Evolutionary conservation across 2,113 vertebrate genomes (phyloP).

Genomic region (Anguilla japonica): DNA sequence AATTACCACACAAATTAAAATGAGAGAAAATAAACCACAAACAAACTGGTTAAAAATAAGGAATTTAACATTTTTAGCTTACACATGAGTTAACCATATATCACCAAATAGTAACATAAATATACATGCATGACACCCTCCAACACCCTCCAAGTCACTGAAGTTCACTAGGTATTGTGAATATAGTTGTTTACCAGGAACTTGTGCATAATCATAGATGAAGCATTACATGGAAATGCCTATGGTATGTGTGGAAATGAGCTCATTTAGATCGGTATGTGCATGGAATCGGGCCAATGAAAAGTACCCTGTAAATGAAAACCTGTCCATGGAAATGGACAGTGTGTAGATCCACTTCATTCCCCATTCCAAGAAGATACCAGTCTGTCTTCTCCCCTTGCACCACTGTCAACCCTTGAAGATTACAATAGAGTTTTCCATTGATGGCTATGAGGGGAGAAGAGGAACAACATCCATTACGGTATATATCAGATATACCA

Average conservation of each 20-base stretch:
- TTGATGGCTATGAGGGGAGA: constrained; percentile 81
- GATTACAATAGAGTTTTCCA: constrained; percentile 84
- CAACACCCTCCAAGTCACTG: not conserved
- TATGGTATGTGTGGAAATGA: not conserved
- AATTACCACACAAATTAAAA: not conserved
- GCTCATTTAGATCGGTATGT: not conserved
- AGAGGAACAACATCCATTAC: not conserved
- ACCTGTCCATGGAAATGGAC: constrained; percentile 91
- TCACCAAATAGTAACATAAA: too few relatives aligned
- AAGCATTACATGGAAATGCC: not conserved
- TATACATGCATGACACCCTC: too few relatives aligned
- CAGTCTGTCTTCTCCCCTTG: constrained; percentile 82
- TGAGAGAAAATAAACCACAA: too few relatives aligned
- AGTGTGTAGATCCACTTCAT: constrained; percentile 88
- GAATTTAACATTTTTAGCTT: too few relatives aligned
- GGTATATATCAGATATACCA: not conserved
- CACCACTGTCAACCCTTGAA: constrained; percentile 81
- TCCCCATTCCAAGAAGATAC: constrained; percentile 91
- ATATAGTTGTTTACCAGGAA: not conserved
- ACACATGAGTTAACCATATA: too few relatives aligned
- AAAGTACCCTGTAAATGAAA: constrained; percentile 85
- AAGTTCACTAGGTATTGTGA: not conserved
- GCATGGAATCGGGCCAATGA: not conserved
- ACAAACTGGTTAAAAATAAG: too few relatives aligned
- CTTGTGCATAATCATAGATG: not conserved